A percentile compares a stretch with the other conserved stretches of the same genome.
Evolutionary conservation across 92 coral and sea anemone genomes (phyloP).

Genomic region (Heliopora coerulea): DNA sequence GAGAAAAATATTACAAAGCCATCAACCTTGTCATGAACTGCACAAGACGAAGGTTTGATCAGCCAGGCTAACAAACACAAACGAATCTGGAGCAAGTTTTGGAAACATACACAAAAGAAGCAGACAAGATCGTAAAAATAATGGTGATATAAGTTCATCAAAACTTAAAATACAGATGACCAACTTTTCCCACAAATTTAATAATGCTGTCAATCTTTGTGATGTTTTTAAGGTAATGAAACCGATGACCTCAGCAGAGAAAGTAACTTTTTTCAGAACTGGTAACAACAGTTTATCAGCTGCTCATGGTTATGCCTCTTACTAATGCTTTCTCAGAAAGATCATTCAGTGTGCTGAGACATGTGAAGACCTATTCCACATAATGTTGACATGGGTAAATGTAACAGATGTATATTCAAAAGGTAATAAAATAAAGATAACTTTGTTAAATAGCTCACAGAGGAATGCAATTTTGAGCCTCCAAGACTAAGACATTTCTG

Average conservation of each 20-base stretch:
- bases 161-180: slow-evolving; percentile 10
- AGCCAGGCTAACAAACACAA: slow-evolving; percentile 14
- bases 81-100: slow-evolving; percentile 14
- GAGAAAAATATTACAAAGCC: slow-evolving; percentile 9
- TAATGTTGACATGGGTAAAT: too few species aligned
- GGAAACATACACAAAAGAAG: background rate
- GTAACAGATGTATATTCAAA: too few species aligned
- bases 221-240: background rate
- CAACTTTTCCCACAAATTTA: slow-evolving; percentile 3
- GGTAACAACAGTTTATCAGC: slow-evolving; percentile 14
- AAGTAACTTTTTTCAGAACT: background rate
- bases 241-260: slow-evolving; percentile 6
- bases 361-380: background rate
- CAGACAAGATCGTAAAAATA: background rate
- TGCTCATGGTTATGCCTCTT: slow-evolving; percentile 18
- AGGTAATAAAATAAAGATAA: too few species aligned
- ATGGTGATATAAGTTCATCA: slow-evolving; percentile 13
- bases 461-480: too few species aligned
- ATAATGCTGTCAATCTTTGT: slow-evolving; percentile 8
- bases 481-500: too few species aligned
- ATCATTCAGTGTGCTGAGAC: slow-evolving; percentile 11
- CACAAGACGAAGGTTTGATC: slow-evolving; percentile 14
- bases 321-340: slow-evolving; percentile 14
- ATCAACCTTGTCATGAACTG: slow-evolving; percentile 4
- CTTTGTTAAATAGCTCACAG: too few species aligned